Percentiles rank a stretch among this genome's conserved stretches.
These are phyloP conservation scores for Menura novaehollandiae DNA, from an alignment of 2,113 vertebrate genomes.

Conservation along the genomic window DNA sequence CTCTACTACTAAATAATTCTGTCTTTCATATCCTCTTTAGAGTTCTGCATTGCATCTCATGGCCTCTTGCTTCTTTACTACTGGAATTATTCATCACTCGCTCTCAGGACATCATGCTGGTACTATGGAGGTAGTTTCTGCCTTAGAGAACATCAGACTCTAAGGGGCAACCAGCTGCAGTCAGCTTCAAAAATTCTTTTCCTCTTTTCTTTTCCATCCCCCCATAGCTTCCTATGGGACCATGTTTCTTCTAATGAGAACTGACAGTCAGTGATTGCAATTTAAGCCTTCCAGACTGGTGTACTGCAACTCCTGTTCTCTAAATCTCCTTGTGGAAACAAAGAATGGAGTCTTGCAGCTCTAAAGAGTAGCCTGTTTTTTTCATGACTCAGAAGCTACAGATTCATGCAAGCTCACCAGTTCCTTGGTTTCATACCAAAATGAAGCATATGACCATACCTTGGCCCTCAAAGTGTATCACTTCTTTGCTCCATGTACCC, in stretches of 20 bases:
- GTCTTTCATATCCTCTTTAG: background rate
- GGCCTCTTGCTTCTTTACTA: background rate
- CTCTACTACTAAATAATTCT: background rate
- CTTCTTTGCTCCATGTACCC: background rate
- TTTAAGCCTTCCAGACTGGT: background rate
- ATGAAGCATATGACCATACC: too few relatives aligned
- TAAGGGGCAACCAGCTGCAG: background rate
- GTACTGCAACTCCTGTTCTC: background rate
- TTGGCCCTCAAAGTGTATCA: background rate
- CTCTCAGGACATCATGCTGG: background rate
- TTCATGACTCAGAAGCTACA: background rate
- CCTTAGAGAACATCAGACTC: background rate
- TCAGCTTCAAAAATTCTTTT: background rate
- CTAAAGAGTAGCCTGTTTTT: background rate
- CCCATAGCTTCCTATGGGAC: background rate
- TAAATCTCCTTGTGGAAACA: background rate
- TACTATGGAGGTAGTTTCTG: background rate
- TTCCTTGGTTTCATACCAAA: background rate
- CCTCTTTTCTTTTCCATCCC: background rate
- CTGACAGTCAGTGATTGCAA: background rate
- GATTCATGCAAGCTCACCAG: background rate
- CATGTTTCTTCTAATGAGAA: background rate
- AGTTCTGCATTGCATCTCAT: background rate
- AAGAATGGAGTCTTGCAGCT: background rate
- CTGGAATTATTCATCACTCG: background rate